Conservation (phyloP, 1,140 invertebrate genomes). For the Euura saliciscinereae region DNA sequence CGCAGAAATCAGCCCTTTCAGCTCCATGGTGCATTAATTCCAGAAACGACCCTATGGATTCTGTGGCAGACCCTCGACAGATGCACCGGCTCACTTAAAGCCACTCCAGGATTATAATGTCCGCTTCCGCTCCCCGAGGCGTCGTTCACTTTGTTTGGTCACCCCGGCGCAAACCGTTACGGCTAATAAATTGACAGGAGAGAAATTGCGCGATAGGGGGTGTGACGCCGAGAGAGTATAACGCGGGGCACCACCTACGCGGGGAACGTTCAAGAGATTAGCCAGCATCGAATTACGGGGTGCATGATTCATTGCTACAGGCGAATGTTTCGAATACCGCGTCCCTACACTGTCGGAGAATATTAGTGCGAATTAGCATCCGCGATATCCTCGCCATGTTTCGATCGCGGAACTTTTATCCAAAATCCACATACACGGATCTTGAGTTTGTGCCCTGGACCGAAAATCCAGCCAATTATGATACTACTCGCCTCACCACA, state of each 20-base stretch:
- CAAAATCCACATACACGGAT: too few species aligned
- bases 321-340: not conserved
- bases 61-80: slow-evolving; percentile 6
- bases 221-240: not conserved
- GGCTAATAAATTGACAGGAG: slow-evolving; percentile 7
- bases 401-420: too few species aligned
- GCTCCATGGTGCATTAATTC: not conserved
- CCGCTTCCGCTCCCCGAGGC: not conserved
- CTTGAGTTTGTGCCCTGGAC: not conserved
- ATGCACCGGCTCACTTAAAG: slow-evolving; percentile 6
- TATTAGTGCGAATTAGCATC: too few species aligned
- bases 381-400: too few species aligned
- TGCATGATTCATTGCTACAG: not conserved
- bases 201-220: slow-evolving; percentile 2
- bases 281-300: not conserved
- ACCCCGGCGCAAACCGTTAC: slow-evolving; percentile 4
- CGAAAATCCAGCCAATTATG: not conserved
- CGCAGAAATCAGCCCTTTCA: not conserved
- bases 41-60: not conserved
- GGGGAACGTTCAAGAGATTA: not conserved
- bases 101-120: slow-evolving; percentile 7
- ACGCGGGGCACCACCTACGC: too few species aligned
- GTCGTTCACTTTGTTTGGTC: slow-evolving; percentile 6
- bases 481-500: not conserved
- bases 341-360: not conserved